Evolutionary conservation across 2,888 invertebrate species (phyloP).

Genomic region (Thymelicus lineola): DNA sequence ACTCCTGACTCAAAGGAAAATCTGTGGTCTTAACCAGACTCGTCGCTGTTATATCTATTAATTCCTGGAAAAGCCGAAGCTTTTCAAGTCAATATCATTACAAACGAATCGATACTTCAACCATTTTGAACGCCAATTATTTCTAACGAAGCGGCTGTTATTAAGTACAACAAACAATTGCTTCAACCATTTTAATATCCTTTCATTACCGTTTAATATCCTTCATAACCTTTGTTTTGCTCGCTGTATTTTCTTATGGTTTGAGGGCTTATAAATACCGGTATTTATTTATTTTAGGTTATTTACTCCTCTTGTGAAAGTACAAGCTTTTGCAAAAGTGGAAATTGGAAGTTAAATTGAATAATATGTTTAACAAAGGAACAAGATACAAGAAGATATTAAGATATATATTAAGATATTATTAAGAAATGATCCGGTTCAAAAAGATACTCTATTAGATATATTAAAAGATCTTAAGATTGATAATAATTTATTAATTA

Average conservation of each 20-base stretch:
- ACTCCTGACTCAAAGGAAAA: neutral
- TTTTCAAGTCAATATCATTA: neutral
- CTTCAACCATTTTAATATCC: conserved; percentile 8
- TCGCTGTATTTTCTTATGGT: neutral
- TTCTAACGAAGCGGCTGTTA: conserved; percentile 14
- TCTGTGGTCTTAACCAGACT: too few species aligned
- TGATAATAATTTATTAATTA: too few species aligned
- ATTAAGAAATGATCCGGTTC: too few species aligned
- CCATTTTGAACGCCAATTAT: conserved; percentile 12
- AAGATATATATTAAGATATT: too few species aligned
- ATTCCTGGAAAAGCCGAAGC: neutral
- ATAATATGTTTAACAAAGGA: too few species aligned
- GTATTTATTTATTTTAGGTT: neutral
- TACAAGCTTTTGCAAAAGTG: too few species aligned
- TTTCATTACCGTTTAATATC: conserved; percentile 17
- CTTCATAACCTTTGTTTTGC: conserved; percentile 4
- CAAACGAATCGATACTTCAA: conserved; percentile 3
- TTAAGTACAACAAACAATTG: conserved; percentile 10
- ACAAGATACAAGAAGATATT: too few species aligned
- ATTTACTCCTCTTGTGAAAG: too few species aligned
- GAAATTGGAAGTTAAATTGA: too few species aligned
- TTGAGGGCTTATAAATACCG: neutral
- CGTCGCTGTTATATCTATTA: neutral
- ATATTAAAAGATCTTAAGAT: too few species aligned
- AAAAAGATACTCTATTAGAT: too few species aligned